Conservation (phyloP, 2,797 vertebrate species). For the Columba guinea region DNA sequence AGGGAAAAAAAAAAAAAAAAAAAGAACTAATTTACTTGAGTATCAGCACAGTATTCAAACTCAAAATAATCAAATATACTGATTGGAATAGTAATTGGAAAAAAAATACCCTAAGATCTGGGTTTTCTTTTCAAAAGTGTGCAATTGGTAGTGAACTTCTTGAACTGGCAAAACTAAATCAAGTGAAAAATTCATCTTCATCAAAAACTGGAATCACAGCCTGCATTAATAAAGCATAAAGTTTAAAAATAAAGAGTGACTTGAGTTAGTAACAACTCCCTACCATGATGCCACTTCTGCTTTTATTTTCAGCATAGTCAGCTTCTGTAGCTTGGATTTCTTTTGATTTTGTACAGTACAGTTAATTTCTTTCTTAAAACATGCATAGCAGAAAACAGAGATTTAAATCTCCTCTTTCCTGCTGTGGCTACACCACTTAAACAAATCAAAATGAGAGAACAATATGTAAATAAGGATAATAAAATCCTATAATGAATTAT, state of each 20-base stretch:
- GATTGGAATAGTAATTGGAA: not conserved
- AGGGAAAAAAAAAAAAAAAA: not conserved
- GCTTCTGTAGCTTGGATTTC: not conserved
- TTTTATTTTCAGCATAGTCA: not conserved
- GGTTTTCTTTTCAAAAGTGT: not conserved
- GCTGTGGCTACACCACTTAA: conserved; percentile 19
- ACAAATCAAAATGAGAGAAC: not conserved
- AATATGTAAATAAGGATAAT: conserved; percentile 10
- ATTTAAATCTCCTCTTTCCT: conserved; percentile 36
- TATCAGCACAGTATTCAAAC: not conserved
- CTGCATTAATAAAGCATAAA: conserved; percentile 9
- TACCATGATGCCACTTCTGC: conserved; percentile 4
- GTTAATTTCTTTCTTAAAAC: conserved; percentile 30
- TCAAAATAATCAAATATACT: not conserved
- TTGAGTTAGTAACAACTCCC: not conserved
- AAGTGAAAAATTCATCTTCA: conserved; percentile 29
- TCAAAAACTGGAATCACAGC: not conserved
- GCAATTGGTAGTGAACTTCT: not conserved
- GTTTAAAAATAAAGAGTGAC: conserved; percentile 32
- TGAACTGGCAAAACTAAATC: conserved; percentile 6
- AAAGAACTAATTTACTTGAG: not conserved
- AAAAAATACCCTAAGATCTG: not conserved
- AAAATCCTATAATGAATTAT: conserved; percentile 18
- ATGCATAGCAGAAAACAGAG: conserved; percentile 20
- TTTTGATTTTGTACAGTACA: not conserved